Evolutionary conservation across 2,888 invertebrate genomes (phyloP).

Genomic region (Hipparchia sbordonii): DNA sequence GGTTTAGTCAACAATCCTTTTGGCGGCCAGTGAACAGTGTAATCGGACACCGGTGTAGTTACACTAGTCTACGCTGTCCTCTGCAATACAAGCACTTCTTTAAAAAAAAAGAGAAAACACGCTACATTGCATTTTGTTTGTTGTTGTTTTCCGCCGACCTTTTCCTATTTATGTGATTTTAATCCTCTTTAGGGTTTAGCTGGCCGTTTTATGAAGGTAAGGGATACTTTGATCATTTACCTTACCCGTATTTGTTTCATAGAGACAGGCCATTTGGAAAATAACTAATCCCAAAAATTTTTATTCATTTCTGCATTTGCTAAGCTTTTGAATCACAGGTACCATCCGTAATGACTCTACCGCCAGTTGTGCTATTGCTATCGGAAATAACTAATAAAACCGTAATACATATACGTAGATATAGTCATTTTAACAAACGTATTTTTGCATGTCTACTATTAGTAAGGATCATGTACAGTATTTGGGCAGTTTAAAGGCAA

Average conservation of each 20-base stretch:
- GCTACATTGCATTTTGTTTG: conserved; percentile 52
- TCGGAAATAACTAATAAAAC: no score
- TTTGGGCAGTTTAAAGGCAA: no score
- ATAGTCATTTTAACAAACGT: no score
- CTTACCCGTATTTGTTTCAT: neutral
- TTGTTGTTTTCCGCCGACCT: conserved; percentile 35
- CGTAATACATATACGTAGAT: no score
- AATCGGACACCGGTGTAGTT: conserved; percentile 47
- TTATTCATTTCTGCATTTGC: no score
- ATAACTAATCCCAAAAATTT: no score
- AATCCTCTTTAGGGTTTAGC: conserved; percentile 5
- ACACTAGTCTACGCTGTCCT: neutral
- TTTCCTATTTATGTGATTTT: conserved; percentile 2
- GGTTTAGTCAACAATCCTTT: conserved; percentile 47
- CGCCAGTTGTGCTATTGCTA: no score
- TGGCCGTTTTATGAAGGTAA: neutral
- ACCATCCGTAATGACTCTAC: no score
- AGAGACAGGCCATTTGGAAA: neutral
- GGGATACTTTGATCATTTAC: conserved; percentile 4
- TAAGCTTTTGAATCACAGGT: no score
- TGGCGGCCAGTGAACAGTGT: conserved; percentile 51
- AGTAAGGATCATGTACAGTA: no score
- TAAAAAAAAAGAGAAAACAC: conserved; percentile 37
- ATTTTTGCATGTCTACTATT: no score
- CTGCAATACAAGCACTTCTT: conserved; percentile 15